Conservation (phyloP, 1,140 invertebrate genomes). For the Eurosta solidaginis region DNA sequence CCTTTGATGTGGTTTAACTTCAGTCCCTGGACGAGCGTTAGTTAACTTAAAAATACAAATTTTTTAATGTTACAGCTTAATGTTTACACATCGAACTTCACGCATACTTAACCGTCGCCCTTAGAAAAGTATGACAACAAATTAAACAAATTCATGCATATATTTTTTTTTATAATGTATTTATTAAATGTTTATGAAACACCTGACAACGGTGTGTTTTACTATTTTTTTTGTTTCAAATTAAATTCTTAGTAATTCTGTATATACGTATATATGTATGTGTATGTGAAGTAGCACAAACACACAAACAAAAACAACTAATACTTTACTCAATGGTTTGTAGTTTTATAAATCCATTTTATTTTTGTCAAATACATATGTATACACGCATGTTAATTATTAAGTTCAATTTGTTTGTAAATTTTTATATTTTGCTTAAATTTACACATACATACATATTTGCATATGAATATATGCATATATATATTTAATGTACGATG, state of each 20-base stretch:
- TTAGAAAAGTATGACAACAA: not conserved
- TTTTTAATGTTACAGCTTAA: no score
- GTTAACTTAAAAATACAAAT: no score
- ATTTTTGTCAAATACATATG: not conserved
- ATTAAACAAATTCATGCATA: not conserved
- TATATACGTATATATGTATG: not conserved
- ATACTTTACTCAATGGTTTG: not conserved
- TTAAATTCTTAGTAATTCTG: not conserved
- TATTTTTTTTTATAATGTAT: constrained; percentile 16
- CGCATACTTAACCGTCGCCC: no score
- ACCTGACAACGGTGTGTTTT: constrained; percentile 18
- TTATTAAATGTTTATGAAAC: constrained; percentile 31
- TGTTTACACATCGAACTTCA: no score
- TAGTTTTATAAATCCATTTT: not conserved
- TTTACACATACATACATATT: not conserved
- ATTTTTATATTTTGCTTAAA: not conserved
- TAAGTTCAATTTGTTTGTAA: constrained; percentile 21
- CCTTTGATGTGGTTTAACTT: no score
- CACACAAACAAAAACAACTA: not conserved
- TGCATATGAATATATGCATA: not conserved
- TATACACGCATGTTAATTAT: not conserved
- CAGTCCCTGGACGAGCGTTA: no score
- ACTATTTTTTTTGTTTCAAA: not conserved
- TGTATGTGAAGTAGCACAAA: not conserved
- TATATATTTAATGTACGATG: not conserved